Evolutionary conservation across 1,140 invertebrate genomes (phyloP).

Genomic region (Microplitis mediator): DNA sequence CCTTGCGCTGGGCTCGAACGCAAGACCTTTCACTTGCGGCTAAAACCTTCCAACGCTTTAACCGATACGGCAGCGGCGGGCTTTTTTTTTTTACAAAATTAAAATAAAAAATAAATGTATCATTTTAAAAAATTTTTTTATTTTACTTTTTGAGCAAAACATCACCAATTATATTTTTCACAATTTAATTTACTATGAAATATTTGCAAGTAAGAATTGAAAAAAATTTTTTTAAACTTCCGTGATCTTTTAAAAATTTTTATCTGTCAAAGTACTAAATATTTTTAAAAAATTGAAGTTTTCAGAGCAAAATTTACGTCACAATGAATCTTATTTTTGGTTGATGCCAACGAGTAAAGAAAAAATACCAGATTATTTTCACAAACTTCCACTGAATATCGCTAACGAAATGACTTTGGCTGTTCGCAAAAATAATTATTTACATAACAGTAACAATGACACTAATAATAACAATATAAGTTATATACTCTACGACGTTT

Average conservation of each 20-base stretch:
- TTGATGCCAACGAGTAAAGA: conserved; percentile 33
- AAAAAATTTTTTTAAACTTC: neutral
- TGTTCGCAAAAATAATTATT: neutral
- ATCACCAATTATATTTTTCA: no score
- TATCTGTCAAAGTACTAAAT: neutral
- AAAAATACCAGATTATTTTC: conserved; percentile 32
- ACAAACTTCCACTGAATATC: conserved; percentile 41
- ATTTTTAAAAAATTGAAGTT: conserved; percentile 22
- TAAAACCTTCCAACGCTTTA: no score
- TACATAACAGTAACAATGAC: neutral
- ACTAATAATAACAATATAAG: conserved; percentile 2
- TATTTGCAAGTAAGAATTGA: neutral
- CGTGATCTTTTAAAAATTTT: no score
- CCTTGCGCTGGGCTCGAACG: no score
- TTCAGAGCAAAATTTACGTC: conserved; percentile 29
- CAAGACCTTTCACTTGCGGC: no score
- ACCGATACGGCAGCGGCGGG: no score
- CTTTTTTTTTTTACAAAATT: no score
- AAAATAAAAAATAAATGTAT: no score
- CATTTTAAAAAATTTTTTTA: no score
- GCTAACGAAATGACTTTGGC: conserved; percentile 41
- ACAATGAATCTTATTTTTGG: conserved; percentile 50
- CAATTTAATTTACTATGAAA: no score
- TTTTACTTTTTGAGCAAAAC: no score
- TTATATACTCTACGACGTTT: conserved; percentile 47